These are phyloP conservation scores for Beaufortia kweichowensis DNA, from an alignment of 2,113 vertebrate genomes.

Conservation along the genomic window DNA sequence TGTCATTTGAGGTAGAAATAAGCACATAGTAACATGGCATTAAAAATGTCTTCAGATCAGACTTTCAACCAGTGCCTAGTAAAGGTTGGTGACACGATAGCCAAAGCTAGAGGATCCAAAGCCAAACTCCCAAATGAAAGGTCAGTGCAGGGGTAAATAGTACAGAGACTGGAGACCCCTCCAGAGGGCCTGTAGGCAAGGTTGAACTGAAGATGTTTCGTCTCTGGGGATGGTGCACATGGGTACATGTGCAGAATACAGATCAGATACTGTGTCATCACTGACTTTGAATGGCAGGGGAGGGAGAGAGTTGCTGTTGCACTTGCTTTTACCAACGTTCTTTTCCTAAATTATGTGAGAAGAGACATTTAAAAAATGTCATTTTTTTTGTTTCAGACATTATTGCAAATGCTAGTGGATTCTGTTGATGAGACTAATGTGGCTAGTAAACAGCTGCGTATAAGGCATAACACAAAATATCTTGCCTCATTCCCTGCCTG, in stretches of 20 bases:
- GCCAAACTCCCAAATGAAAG: constrained; percentile 32
- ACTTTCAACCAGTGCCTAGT: constrained; percentile 11
- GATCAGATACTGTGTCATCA: constrained; percentile 10
- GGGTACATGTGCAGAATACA: constrained; percentile 1
- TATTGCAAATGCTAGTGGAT: constrained; percentile 17
- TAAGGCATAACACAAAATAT: neutral
- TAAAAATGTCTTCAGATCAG: constrained; percentile 27
- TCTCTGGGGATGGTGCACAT: constrained; percentile 14
- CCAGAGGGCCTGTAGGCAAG: constrained; percentile 24
- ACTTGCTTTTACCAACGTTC: neutral
- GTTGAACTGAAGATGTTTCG: constrained; percentile 29
- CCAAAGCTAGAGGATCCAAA: constrained; percentile 19
- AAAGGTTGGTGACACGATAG: constrained; percentile 34
- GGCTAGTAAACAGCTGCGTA: neutral
- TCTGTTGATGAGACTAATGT: neutral
- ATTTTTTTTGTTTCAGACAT: neutral
- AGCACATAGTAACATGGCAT: constrained; percentile 19
- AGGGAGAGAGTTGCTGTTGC: constrained; percentile 20
- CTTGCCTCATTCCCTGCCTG: neutral
- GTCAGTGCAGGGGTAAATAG: constrained; percentile 44
- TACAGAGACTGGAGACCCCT: constrained; percentile 23
- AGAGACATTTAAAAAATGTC: neutral
- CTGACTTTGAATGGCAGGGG: constrained; percentile 28
- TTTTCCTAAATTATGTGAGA: neutral
- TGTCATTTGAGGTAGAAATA: neutral